A percentile compares a stretch with the other conserved stretches of the same genome.
Evolutionary conservation across 2,797 vertebrate genomes (phyloP).

Genomic region (Cichlasoma orientale): DNA sequence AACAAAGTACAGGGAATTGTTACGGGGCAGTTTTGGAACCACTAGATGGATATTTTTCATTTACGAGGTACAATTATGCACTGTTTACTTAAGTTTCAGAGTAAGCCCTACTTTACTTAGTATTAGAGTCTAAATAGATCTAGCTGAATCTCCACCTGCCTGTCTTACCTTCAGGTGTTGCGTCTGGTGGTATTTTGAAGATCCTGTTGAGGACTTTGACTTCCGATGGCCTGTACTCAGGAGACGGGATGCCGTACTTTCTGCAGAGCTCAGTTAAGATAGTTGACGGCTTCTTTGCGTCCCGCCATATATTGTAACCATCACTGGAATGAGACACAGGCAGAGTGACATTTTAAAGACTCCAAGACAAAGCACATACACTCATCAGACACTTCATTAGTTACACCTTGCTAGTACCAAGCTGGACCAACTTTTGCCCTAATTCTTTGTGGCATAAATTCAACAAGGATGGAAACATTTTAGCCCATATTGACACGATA

Average conservation of each 20-base stretch:
- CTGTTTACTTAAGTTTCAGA: not conserved
- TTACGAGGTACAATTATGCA: not conserved
- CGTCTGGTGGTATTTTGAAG: conserved; percentile 88
- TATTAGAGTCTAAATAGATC: not conserved
- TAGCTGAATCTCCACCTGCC: not conserved
- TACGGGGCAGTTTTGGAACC: not conserved
- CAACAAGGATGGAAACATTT: not conserved
- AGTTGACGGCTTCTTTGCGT: conserved; percentile 87
- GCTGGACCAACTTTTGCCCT: not conserved
- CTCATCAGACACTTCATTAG: not conserved
- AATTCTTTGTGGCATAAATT: not conserved
- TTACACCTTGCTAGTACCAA: not conserved
- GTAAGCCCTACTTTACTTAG: not conserved
- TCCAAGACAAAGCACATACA: not conserved
- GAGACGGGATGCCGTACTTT: conserved; percentile 81
- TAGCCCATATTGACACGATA: not conserved
- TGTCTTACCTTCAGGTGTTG: conserved; percentile 85
- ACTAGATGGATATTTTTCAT: not conserved
- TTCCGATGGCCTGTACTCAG: conserved; percentile 86
- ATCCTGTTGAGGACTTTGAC: conserved; percentile 94
- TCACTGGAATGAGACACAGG: conserved; percentile 72
- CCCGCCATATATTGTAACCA: conserved; percentile 91
- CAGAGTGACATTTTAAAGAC: not conserved
- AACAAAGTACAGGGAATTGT: not conserved
- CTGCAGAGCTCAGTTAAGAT: conserved; percentile 90